phyloP scores from a whole-genome alignment of 1,140 invertebrate species.

The Plodia interpunctella region DNA sequence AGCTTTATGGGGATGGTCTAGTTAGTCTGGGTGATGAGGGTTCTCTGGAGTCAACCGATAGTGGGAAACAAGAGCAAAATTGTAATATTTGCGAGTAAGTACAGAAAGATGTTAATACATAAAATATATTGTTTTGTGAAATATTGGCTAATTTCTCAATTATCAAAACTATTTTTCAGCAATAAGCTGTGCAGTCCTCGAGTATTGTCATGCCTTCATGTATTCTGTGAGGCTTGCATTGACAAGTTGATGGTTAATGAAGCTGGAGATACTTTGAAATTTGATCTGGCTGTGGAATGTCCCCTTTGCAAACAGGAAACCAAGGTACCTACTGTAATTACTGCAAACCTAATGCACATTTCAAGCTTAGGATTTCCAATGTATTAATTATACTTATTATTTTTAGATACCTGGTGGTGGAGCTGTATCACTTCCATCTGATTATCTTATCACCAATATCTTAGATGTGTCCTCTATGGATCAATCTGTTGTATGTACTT shows the following conservation, averaged over 20 bases:
- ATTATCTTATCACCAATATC: conserved; percentile 91
- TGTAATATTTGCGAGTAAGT: conserved; percentile 77
- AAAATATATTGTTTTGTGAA: background rate
- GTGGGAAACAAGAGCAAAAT: conserved; percentile 74
- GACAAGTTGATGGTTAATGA: conserved; percentile 87
- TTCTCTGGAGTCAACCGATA: conserved; percentile 71
- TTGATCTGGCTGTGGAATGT: conserved; percentile 80
- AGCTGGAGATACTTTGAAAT: conserved; percentile 79
- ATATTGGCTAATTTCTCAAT: conserved; percentile 6
- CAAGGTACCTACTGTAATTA: conserved; percentile 72
- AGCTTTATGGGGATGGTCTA: conserved; percentile 72
- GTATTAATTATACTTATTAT: conserved; percentile 11
- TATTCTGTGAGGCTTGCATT: conserved; percentile 93
- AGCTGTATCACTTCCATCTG: conserved; percentile 84
- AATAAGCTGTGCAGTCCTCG: conserved; percentile 87
- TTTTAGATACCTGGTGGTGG: conserved; percentile 82
- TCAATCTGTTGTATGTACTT: conserved; percentile 88
- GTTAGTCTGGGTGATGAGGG: conserved; percentile 73
- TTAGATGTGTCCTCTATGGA: conserved; percentile 90
- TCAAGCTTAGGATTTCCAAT: background rate
- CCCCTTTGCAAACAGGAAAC: conserved; percentile 92
- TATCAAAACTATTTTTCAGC: conserved; percentile 70
- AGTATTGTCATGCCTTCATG: conserved; percentile 93
- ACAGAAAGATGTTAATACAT: conserved; percentile 6
- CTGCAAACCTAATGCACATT: conserved; percentile 5